A percentile compares a stretch with the other conserved stretches of the same genome.
phyloP scores from a whole-genome alignment of 1,140 invertebrate species.

The Penaeus indicus region DNA sequence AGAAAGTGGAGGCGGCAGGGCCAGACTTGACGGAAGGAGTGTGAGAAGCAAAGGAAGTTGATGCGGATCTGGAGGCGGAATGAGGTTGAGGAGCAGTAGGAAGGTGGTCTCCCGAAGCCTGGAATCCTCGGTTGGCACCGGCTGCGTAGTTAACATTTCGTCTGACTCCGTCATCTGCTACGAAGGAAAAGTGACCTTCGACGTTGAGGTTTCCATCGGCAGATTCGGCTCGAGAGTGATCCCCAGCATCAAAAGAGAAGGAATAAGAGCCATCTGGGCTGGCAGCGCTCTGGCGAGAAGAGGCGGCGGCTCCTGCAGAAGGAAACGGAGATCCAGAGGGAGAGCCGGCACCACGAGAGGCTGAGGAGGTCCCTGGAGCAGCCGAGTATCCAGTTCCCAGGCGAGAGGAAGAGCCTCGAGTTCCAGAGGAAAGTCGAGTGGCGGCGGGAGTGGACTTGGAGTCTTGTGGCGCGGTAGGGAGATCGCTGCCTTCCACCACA shows the following conservation, averaged over 20 bases:
- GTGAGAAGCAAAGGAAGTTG: neutral
- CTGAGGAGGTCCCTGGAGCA: neutral
- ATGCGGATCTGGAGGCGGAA: neutral
- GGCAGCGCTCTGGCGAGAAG: neutral
- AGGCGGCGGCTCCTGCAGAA: neutral
- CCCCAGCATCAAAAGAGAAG: constrained; percentile 65
- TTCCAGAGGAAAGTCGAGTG: neutral
- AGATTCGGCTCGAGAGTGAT: constrained; percentile 62
- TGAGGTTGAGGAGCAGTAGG: constrained; percentile 36
- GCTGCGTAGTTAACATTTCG: constrained; percentile 52
- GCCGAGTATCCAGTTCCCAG: too few species aligned
- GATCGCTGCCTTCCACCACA: constrained; percentile 54
- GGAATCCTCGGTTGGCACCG: constrained; percentile 55
- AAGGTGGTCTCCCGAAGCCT: constrained; percentile 57
- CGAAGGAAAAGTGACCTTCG: constrained; percentile 54
- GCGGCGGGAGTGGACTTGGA: constrained; percentile 33
- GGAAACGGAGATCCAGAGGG: neutral
- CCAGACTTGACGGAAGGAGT: neutral
- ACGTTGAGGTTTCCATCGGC: constrained; percentile 59
- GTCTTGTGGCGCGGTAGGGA: constrained; percentile 45
- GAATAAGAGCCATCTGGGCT: constrained; percentile 58
- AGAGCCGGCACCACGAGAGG: neutral
- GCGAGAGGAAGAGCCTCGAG: neutral
- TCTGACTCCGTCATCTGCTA: constrained; percentile 61
- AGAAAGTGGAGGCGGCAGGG: neutral